Conservation (phyloP, 2,113 vertebrate genomes). For the Perca flavescens region DNA sequence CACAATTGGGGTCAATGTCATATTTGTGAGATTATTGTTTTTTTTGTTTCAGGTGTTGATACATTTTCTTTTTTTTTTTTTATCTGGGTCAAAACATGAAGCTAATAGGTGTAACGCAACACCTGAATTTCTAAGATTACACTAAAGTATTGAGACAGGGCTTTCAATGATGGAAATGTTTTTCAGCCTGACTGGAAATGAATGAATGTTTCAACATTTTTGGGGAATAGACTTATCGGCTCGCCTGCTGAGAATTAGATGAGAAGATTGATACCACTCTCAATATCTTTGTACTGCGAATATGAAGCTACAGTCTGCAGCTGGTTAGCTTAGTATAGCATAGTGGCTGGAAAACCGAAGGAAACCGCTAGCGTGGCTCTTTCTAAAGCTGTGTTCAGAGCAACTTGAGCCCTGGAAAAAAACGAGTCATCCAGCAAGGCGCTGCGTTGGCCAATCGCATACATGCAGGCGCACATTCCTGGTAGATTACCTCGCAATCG, state of each 20-base stretch:
- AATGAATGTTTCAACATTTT: constrained; percentile 14
- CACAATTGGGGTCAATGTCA: constrained; percentile 43
- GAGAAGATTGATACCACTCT: background rate
- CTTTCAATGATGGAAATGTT: constrained; percentile 31
- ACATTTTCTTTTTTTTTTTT: constrained; percentile 63
- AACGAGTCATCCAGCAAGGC: too few relatives aligned
- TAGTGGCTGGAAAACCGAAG: background rate
- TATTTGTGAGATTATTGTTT: constrained; percentile 49
- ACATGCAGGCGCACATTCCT: background rate
- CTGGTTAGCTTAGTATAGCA: background rate
- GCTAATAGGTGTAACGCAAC: constrained; percentile 47
- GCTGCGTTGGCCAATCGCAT: too few relatives aligned
- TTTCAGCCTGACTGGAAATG: constrained; percentile 18
- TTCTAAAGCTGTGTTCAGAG: background rate
- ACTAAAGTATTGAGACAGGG: constrained; percentile 62
- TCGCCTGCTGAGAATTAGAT: background rate
- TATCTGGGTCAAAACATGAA: constrained; percentile 52
- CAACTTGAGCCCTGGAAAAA: background rate
- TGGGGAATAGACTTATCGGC: background rate
- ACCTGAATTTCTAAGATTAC: constrained; percentile 57
- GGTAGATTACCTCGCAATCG: background rate
- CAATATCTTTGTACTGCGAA: too few relatives aligned
- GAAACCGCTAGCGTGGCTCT: background rate
- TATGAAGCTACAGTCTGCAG: background rate
- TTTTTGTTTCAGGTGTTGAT: constrained; percentile 63